Evolutionary conservation across 2,888 invertebrate species (phyloP), one percentile per base, ranked within the genome.

Genomic region (Choreutis nemorana): DNA sequence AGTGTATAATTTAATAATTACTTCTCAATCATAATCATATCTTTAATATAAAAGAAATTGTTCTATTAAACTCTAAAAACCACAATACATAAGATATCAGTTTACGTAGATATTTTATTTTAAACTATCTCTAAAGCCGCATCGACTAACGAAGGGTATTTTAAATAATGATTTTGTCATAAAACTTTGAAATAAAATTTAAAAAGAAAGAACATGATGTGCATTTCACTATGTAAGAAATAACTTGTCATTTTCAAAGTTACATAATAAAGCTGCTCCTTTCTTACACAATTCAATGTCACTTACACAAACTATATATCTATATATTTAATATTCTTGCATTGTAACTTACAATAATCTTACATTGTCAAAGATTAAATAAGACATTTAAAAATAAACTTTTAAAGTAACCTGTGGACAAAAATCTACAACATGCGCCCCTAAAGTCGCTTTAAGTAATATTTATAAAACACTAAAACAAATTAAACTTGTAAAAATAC

Each of bases 141-240:
- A 68, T 57, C 72, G 67, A 72, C 70, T 60, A 28, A 61, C 50
- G 48, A 62, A 66, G 49, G 59, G 53, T 39, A 33, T 37, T 55
- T 16, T 49, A 54, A 62, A 66, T 67, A 63, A 63, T 63, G 63
- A 58, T 55, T 56, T 55, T 58, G 50, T 57, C 61, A 68, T 65
- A 68, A 56, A 46, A 50, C 57, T 65, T 70, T 59, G 45, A 72
- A 72, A 72, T 70, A 71, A 73, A 71, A 72, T 66, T 73, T 72
- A 75, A 77, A 75, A 70, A 73, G 25, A 7, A 6, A 26, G 32
- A n/a, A n/a, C n/a, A n/a, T n/a, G n/a, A n/a, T n/a, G n/a, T n/a
- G n/a, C n/a, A 15, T 27, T 26, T 11, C 30, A 12, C 22, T 20
- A 30, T 24, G 29, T 23, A 28, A 29, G 24, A 27, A 27, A 33